phyloP scores from a whole-genome alignment of 1,140 invertebrate genomes.

The Agrypnia vestita region DNA sequence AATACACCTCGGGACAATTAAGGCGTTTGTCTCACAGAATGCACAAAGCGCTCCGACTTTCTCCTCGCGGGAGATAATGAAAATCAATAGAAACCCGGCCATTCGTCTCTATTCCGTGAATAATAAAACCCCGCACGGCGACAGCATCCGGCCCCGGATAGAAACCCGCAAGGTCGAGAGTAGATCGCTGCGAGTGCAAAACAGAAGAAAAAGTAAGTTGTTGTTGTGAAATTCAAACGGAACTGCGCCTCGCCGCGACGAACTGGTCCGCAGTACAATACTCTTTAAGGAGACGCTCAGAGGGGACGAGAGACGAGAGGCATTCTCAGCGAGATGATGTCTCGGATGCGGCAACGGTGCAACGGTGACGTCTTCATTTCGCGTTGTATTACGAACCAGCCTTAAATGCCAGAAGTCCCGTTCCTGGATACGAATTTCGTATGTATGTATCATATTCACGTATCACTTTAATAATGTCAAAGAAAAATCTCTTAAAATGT shows the following conservation, averaged over 20 bases:
- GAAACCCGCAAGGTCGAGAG: conserved; percentile 29
- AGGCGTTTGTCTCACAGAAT: conserved; percentile 17
- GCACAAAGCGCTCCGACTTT: not conserved
- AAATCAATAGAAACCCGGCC: conserved; percentile 27
- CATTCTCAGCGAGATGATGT: conserved; percentile 25
- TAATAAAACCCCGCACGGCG: conserved; percentile 14
- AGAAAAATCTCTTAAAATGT: too few relatives aligned
- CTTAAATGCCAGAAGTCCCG: too few relatives aligned
- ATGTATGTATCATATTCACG: too few relatives aligned
- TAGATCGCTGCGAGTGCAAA: not conserved
- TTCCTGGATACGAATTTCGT: too few relatives aligned
- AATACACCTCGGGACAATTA: conserved; percentile 7
- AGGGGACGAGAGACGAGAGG: conserved; percentile 1
- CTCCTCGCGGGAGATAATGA: conserved; percentile 14
- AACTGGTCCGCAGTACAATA: conserved; percentile 16
- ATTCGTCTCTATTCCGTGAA: conserved; percentile 22
- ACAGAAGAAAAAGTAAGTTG: not conserved
- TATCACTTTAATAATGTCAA: too few relatives aligned
- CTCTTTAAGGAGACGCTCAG: conserved; percentile 16
- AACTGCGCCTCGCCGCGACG: not conserved
- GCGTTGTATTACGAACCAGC: not conserved
- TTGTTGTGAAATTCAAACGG: conserved; percentile 35
- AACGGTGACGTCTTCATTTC: not conserved
- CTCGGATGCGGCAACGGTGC: not conserved
- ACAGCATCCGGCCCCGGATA: not conserved